Evolutionary conservation across 2,797 vertebrate species (phyloP).

Genomic region (Aeoliscus strigatus): DNA sequence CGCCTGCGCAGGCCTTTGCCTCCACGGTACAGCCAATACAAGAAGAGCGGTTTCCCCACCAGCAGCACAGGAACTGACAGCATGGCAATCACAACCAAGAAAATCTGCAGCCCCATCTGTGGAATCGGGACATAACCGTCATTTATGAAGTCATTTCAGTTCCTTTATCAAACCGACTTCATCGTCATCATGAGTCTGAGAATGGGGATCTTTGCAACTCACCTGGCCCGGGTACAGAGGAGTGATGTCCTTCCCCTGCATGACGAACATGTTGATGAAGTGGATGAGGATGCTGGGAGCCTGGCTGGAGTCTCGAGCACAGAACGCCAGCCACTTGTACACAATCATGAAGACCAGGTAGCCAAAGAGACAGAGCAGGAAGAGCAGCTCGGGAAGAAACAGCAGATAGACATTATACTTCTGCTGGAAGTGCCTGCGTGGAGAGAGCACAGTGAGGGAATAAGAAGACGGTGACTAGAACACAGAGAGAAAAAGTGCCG

Average conservation of each 20-base stretch:
- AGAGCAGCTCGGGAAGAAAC: slow-evolving; percentile 90
- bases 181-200: neutral
- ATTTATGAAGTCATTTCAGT: slow-evolving; percentile 7
- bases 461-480: no score
- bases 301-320: slow-evolving; percentile 73
- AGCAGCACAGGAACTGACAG: slow-evolving; percentile 89
- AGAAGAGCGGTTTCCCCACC: slow-evolving; percentile 89
- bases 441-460: slow-evolving; percentile 8
- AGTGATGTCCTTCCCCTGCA: slow-evolving; percentile 64
- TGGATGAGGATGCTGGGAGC: slow-evolving; percentile 95
- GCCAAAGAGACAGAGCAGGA: slow-evolving; percentile 91
- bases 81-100: slow-evolving; percentile 80
- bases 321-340: slow-evolving; percentile 89
- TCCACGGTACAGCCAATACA: slow-evolving; percentile 88
- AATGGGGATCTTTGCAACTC: neutral
- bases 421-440: slow-evolving; percentile 86
- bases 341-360: slow-evolving; percentile 93
- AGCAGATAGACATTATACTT: slow-evolving; percentile 86
- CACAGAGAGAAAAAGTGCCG: no score
- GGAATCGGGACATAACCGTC: slow-evolving; percentile 17
- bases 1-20: slow-evolving; percentile 81
- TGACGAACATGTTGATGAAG: slow-evolving; percentile 97
- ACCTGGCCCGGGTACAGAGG: slow-evolving; percentile 87
- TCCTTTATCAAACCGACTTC: slow-evolving; percentile 7
- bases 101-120: slow-evolving; percentile 83